A percentile compares a stretch with the other conserved stretches of the same genome.
Evolutionary conservation across 2,888 invertebrate species (phyloP).

Genomic region (Dorcus parallelipipedus): DNA sequence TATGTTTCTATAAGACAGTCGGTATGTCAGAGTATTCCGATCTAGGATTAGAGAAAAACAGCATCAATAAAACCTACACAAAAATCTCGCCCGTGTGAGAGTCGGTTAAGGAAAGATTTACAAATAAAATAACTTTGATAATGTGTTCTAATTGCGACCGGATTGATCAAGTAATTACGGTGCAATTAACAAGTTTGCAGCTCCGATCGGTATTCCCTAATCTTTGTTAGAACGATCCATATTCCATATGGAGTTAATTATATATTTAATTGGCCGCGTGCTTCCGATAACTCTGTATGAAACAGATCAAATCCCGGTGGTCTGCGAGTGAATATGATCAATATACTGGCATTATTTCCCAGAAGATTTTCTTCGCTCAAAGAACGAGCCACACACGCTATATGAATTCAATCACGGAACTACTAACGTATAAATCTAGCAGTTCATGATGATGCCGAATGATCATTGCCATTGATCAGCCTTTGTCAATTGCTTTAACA

Average conservation of each 20-base stretch:
- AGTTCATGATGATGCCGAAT: conserved; percentile 9
- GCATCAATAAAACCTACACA: not conserved
- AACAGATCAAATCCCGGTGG: conserved; percentile 23
- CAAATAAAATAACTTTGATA: conserved; percentile 1
- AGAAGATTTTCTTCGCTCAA: conserved; percentile 16
- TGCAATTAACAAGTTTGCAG: conserved; percentile 16
- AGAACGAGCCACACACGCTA: conserved; percentile 21
- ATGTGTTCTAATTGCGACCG: conserved; percentile 15
- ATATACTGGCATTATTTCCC: conserved; percentile 20
- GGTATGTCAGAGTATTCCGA: too few species aligned
- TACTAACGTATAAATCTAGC: conserved; percentile 7
- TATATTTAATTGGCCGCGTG: conserved; percentile 19
- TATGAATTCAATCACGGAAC: conserved; percentile 24
- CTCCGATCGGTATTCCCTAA: conserved; percentile 13
- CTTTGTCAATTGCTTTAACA: conserved; percentile 22
- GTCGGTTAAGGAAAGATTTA: not conserved
- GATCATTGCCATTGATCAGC: conserved; percentile 26
- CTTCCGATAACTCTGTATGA: conserved; percentile 15
- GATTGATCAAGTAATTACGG: conserved; percentile 17
- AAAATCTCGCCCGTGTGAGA: not conserved
- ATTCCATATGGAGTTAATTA: conserved; percentile 18
- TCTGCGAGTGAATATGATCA: conserved; percentile 24
- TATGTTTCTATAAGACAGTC: too few species aligned
- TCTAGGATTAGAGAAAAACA: not conserved
- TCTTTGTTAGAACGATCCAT: conserved; percentile 17